phyloP scores from a whole-genome alignment of 2,797 vertebrate genomes.

The Acanthis flammea region DNA sequence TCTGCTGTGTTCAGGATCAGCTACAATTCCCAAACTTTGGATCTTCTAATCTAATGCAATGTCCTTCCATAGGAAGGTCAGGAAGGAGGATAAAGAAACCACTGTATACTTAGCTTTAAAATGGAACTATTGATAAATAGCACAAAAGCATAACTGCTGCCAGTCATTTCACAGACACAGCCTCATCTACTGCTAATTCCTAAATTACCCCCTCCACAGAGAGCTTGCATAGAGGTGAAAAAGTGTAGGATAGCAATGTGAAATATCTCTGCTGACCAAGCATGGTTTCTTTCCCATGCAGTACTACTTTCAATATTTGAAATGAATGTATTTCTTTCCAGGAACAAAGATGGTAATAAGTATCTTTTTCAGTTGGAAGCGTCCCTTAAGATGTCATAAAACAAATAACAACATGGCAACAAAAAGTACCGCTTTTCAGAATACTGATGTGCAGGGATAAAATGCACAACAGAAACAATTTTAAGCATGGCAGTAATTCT shows the following conservation, averaged over 20 bases:
- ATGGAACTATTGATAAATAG: neutral
- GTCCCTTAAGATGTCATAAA: neutral
- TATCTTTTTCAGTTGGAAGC: neutral
- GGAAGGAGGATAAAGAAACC: neutral
- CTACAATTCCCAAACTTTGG: neutral
- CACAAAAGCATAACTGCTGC: neutral
- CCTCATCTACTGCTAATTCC: neutral
- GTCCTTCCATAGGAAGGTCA: neutral
- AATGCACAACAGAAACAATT: neutral
- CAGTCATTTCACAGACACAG: neutral
- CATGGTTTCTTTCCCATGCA: neutral
- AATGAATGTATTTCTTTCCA: neutral
- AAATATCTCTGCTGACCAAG: neutral
- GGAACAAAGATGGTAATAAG: neutral
- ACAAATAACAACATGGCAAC: neutral
- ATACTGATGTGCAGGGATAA: neutral
- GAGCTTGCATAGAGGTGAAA: accelerated
- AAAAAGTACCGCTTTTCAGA: neutral
- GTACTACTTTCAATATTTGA: neutral
- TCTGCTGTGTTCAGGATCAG: neutral
- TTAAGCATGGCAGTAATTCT: neutral
- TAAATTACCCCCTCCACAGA: neutral
- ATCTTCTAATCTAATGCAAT: neutral
- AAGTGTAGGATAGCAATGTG: neutral
- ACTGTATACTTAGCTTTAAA: neutral